Base-by-base conservation (phyloP, 1,140 invertebrate genomes). In the Musca domestica region DNA sequence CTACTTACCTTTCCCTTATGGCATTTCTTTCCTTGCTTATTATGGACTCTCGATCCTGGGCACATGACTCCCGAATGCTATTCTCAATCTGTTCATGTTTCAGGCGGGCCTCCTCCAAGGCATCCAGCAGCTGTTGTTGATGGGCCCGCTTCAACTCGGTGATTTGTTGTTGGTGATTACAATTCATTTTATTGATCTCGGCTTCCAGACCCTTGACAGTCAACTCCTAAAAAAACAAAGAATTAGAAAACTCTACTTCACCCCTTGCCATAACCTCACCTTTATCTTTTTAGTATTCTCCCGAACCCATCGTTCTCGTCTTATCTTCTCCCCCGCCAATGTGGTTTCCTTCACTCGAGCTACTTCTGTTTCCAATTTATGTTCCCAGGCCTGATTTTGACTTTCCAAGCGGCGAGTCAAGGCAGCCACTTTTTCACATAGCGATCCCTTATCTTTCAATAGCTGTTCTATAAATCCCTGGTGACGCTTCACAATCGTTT, bases 191-290 rank as follows among this genome's bases (percentile, higher is more conserved):
- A 71, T 88, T 84, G 6, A 91, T 82, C 80, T 91, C 90, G 2
- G 88, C 86, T 74, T 91, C 89, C n/a, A 91, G 76, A 9, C 89
- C 89, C 74, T 90, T 90, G 1, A 91, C 88, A 0, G 90, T 91
- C 73, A 89, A 82, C 75, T 91, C 89, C 87, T 88, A 41, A 27
- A 71, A 47, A 52, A 27, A 63, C 20, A 46, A n/a, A 20, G 19
- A 56, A 34, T 25, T 52, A 1, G 46, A 0, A 46, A n/a, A n/a
- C n/a, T n/a, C n/a, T n/a, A n/a, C n/a, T 54, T 23, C 9, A 49
- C 17, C 25, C 14, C 9, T 54, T 54, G n/a, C 2, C 2, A 5
- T 6, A 27, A 64, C 10, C 63, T 67, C 65, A 88, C 87, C 81
- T 90, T 90, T 68, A 91, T 90, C 78, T 90, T 90, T 69, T 88